Evolutionary conservation across 1,140 invertebrate species (phyloP).

Genomic region (Megalopta genalis): DNA sequence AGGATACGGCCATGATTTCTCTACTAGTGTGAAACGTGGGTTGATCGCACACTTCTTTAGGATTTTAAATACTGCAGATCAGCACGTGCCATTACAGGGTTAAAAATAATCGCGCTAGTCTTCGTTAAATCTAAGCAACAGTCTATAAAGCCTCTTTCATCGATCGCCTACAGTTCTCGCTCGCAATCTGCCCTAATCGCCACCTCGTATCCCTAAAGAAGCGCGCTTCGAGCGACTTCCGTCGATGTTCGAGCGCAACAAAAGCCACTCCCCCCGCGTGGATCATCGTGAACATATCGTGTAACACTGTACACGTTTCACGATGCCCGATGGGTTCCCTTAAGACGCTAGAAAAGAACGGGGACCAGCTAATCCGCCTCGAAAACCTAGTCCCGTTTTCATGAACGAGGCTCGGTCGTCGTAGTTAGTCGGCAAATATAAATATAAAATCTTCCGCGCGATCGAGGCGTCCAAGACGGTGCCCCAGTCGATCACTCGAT

Average conservation of each 20-base stretch:
- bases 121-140: conserved; percentile 68
- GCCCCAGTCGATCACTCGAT: not conserved
- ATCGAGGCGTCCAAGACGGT: conserved; percentile 30
- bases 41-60: too few species aligned
- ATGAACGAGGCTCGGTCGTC: too few species aligned
- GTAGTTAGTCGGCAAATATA: conserved; percentile 14
- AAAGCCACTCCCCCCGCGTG: not conserved
- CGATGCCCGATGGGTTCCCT: too few species aligned
- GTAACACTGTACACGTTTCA: too few species aligned
- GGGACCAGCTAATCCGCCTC: not conserved
- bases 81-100: not conserved
- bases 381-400: conserved; percentile 3
- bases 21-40: too few species aligned
- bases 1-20: too few species aligned
- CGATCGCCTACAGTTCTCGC: conserved; percentile 53
- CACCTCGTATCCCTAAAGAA: conserved; percentile 22
- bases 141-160: conserved; percentile 71
- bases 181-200: conserved; percentile 21
- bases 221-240: conserved; percentile 25
- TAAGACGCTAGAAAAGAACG: too few species aligned
- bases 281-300: not conserved
- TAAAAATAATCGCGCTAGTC: conserved; percentile 63
- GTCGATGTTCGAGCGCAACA: not conserved
- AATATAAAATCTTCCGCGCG: conserved; percentile 52
- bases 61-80: too few species aligned